Percentiles rank a stretch among this genome's conserved stretches.
These are phyloP conservation scores for Rhabdomys pumilio DNA, from an alignment of 2,797 vertebrate species.

Conservation along the genomic window DNA sequence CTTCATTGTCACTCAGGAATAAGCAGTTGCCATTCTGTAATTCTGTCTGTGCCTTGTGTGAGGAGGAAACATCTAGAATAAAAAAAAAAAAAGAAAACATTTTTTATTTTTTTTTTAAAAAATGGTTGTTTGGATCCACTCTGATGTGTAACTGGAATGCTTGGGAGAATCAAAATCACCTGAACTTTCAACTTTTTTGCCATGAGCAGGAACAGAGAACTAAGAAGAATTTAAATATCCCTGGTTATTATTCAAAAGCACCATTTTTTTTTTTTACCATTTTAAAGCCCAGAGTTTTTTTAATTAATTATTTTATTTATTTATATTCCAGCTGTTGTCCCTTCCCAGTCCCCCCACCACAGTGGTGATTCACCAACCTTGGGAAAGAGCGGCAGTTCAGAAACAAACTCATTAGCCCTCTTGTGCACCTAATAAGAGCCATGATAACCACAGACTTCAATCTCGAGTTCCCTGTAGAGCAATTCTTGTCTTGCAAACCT, in stretches of 20 bases:
- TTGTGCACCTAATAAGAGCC: constrained; percentile 49
- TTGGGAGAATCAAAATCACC: background rate
- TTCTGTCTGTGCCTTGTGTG: background rate
- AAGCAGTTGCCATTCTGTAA: too few species aligned
- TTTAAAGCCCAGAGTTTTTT: background rate
- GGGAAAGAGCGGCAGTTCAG: constrained; percentile 56
- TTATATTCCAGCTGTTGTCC: background rate
- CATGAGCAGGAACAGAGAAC: background rate
- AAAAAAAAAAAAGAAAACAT: too few species aligned
- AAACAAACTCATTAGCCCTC: constrained; percentile 69
- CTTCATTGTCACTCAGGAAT: background rate
- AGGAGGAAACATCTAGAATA: background rate
- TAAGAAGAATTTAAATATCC: background rate
- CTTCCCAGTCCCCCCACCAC: background rate
- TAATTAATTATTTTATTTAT: background rate
- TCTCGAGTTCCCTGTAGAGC: constrained; percentile 63
- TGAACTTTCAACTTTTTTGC: background rate
- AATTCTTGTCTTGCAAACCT: constrained; percentile 72
- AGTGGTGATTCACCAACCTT: background rate
- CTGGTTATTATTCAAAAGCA: background rate
- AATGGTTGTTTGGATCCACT: background rate
- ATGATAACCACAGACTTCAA: constrained; percentile 67
- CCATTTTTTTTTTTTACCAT: background rate
- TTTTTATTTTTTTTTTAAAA: too few species aligned
- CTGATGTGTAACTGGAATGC: background rate